Conservation (phyloP, 2,888 invertebrate species). For the Heteropelma amictum region DNA sequence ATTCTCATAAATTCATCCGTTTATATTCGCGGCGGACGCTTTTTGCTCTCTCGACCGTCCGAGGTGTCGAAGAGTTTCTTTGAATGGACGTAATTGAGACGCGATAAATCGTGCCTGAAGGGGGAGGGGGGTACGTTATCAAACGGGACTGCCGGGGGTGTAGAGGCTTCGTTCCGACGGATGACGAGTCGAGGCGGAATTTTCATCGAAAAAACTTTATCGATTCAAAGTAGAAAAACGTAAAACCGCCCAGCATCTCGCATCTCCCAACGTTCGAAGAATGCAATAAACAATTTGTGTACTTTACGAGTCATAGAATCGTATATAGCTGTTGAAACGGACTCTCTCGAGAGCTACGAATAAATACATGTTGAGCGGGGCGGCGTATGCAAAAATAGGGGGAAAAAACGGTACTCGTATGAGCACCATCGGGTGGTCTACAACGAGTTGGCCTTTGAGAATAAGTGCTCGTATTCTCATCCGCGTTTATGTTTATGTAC, state of each 20-base stretch:
- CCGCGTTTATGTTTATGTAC: slow-evolving; percentile 3
- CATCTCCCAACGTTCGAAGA: background rate
- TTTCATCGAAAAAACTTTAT: no score
- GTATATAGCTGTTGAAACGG: slow-evolving; percentile 40
- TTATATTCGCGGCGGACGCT: slow-evolving; percentile 33
- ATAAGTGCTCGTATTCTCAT: slow-evolving; percentile 49
- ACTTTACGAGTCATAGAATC: slow-evolving; percentile 24
- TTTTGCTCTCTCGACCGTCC: background rate
- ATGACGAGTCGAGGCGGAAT: no score
- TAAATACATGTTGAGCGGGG: slow-evolving; percentile 37
- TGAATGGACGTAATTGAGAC: slow-evolving; percentile 20
- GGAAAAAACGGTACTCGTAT: slow-evolving; percentile 49
- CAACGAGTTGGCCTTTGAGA: slow-evolving; percentile 20
- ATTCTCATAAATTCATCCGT: slow-evolving; percentile 50
- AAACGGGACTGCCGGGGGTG: no score
- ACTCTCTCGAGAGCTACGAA: slow-evolving; percentile 23
- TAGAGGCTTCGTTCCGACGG: no score
- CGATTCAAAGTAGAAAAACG: no score
- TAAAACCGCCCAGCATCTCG: background rate
- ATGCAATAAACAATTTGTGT: slow-evolving; percentile 25
- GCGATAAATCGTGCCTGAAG: no score
- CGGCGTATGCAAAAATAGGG: background rate
- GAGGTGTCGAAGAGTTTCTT: slow-evolving; percentile 15
- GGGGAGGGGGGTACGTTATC: no score
- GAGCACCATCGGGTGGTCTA: slow-evolving; percentile 47